phyloP scores from a whole-genome alignment of 53 echinoderm and acorn worm genomes.

The Pentamera pediparva region DNA sequence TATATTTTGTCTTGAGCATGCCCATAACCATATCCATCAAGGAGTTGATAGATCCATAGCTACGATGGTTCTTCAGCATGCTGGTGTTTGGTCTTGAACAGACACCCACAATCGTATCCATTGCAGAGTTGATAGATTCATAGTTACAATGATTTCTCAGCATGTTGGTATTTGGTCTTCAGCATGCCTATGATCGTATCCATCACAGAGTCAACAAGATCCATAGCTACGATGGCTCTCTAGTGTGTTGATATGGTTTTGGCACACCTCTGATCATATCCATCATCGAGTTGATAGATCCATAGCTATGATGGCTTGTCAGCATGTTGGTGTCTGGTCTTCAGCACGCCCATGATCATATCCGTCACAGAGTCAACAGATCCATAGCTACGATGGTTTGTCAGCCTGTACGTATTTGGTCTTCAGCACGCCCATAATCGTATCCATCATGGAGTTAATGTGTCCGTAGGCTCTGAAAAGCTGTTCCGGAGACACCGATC shows the following conservation, averaged over 20 bases:
- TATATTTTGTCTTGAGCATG: too few species aligned
- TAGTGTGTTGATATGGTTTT: background rate
- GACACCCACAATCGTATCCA: too few species aligned
- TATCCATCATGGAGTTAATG: conserved; percentile 71
- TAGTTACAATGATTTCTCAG: background rate
- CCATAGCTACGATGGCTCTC: background rate
- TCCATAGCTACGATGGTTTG: background rate
- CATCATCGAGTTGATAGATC: background rate
- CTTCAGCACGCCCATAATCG: conserved; percentile 77
- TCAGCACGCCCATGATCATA: too few species aligned
- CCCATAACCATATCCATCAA: too few species aligned
- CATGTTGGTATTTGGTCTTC: conserved; percentile 72
- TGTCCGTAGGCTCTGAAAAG: conserved; percentile 87
- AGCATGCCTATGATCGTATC: too few species aligned
- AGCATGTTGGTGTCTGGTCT: conserved; percentile 67
- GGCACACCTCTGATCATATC: too few species aligned
- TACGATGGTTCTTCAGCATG: background rate
- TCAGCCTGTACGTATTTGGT: conserved; percentile 62
- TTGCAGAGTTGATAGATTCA: background rate
- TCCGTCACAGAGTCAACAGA: background rate
- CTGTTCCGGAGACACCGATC: conserved; percentile 49
- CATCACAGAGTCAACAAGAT: background rate
- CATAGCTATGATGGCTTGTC: background rate
- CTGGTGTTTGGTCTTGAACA: background rate
- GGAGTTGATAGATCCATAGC: background rate